Evolutionary conservation across 2,113 vertebrate species (phyloP), one percentile per base, ranked within the genome.

Genomic region (Lynx canadensis): DNA sequence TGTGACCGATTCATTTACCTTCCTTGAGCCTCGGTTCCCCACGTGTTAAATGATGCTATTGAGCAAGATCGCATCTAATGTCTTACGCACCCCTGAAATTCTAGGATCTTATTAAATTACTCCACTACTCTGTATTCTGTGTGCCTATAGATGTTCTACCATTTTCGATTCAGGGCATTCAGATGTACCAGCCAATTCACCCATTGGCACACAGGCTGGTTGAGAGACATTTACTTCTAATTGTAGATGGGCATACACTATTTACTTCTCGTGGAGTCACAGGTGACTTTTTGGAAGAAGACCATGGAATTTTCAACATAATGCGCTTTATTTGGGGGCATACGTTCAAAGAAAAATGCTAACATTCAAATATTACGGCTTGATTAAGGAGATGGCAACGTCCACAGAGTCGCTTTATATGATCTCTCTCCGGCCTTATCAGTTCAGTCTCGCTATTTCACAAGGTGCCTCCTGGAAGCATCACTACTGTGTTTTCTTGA

Each of bases 141-240:
- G 33, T 55, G 36, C 38, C 25, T 65, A 10, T 48, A 71, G 15
- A 38, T 1, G 1, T 21, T 71, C 68, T 69, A 88, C 41, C 60
- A 66, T 89, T 71, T 94, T 92, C 50, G 78, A 94, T 83, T 88
- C 68, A 71, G 50, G 63, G 31, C 18, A 19, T 16, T 52, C 38
- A 38, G 68, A 36, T 7, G 7, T 23, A 76, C 76, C 74, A 83
- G 60, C 27, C 21, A 79, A 7, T 63, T 45, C 38, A n/a, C 55
- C 38, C 38, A 76, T 21, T 14, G 63, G 31, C 36, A 60, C 52
- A 31, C 11, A 5, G 10, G 8, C 23, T 27, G 31, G 18, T 27
- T 68, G 87, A 50, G 36, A 91, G 63, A 31, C 63, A 38, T 91
- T 94, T 41, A n/a, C n/a, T 94, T 96, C 93, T 84, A 80, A 90